These are phyloP conservation scores for Brotula barbata DNA, from an alignment of 2,797 vertebrate genomes.

Conservation along the genomic window DNA sequence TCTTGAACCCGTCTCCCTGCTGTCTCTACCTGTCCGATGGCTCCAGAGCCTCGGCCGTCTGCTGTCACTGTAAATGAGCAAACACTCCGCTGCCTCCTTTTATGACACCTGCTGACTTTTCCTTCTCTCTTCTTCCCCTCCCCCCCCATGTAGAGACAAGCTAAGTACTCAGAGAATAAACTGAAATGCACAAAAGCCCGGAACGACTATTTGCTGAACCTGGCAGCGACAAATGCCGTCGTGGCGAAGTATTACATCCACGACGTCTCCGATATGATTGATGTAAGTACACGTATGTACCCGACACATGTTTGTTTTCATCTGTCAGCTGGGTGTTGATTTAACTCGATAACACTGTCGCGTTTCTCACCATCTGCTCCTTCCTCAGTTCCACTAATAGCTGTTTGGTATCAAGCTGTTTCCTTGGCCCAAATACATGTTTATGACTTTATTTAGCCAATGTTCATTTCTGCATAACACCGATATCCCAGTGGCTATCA, in stretches of 20 bases:
- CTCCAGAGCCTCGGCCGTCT: slow-evolving; percentile 34
- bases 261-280: slow-evolving; percentile 96
- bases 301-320: slow-evolving; percentile 59
- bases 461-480: slow-evolving; percentile 33
- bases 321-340: slow-evolving; percentile 64
- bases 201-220: slow-evolving; percentile 96
- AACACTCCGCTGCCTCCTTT: slow-evolving; percentile 30
- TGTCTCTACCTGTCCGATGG: slow-evolving; percentile 26
- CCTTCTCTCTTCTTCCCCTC: slow-evolving; percentile 51
- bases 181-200: slow-evolving; percentile 98
- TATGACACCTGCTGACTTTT: slow-evolving; percentile 33
- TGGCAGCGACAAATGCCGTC: slow-evolving; percentile 93
- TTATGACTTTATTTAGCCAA: slow-evolving; percentile 32
- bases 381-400: slow-evolving; percentile 50
- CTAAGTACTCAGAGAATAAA: slow-evolving; percentile 99
- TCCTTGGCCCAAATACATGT: slow-evolving; percentile 27
- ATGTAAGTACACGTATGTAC: slow-evolving; percentile 88
- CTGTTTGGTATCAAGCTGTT: slow-evolving; percentile 63
- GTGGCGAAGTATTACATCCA: slow-evolving; percentile 99
- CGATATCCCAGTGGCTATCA: slow-evolving; percentile 23
- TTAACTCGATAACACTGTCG: slow-evolving; percentile 54
- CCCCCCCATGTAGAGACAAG: slow-evolving; percentile 99
- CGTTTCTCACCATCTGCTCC: slow-evolving; percentile 67
- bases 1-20: slow-evolving; percentile 14
- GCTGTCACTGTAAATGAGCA: slow-evolving; percentile 1